Evolutionary conservation across 1,140 invertebrate species (phyloP).

Genomic region (Drosophila triauraria): DNA sequence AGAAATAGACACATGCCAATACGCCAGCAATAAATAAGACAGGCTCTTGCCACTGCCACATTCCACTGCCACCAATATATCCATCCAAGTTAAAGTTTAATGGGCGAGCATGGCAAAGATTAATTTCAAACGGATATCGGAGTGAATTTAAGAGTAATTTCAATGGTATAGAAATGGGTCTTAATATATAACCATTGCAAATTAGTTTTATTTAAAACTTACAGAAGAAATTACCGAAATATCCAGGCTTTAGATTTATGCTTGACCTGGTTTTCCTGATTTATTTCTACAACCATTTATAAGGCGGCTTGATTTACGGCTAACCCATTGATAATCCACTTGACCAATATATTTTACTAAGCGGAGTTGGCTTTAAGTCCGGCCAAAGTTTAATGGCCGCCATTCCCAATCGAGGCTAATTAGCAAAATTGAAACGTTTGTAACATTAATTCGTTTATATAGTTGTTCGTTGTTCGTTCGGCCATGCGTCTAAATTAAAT

Average conservation of each 20-base stretch:
- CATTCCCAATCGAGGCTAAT: conserved; percentile 43
- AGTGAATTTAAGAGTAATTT: neutral
- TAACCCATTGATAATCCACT: conserved; percentile 6
- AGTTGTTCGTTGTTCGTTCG: conserved; percentile 27
- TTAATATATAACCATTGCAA: neutral
- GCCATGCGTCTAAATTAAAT: conserved; percentile 70
- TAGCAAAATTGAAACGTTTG: conserved; percentile 49
- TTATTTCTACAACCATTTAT: conserved; percentile 10
- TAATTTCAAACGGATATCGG: conserved; percentile 4
- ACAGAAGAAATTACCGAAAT: too few species aligned
- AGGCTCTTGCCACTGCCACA: conserved; percentile 9
- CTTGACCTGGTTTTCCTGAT: neutral
- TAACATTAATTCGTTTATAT: conserved; percentile 69
- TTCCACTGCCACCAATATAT: neutral
- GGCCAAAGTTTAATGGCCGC: conserved; percentile 12
- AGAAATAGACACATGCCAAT: conserved; percentile 80
- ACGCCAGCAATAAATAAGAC: conserved; percentile 67
- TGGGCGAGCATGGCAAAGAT: conserved; percentile 9
- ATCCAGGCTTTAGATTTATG: neutral
- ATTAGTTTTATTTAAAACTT: neutral
- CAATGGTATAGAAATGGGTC: neutral
- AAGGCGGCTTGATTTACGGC: conserved; percentile 3
- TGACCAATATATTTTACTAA: conserved; percentile 5
- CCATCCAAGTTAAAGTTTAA: conserved; percentile 9
- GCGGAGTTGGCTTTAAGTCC: conserved; percentile 16